Percentiles rank a stretch among this genome's conserved stretches.
Evolutionary conservation across 2,888 invertebrate species (phyloP).

Genomic region (Melinopterus prodromus): DNA sequence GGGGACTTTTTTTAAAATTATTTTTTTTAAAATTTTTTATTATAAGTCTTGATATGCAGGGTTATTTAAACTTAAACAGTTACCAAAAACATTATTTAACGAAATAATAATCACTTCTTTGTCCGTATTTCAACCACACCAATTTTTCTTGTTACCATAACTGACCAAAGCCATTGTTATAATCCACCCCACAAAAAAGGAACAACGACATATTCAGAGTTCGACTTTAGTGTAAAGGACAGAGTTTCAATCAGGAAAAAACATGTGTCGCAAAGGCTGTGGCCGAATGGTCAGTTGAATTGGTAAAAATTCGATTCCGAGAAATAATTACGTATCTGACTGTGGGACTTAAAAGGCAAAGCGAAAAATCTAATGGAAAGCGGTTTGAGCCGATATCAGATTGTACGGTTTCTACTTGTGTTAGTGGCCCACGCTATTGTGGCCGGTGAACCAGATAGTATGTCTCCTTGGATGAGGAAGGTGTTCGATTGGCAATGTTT

Average conservation of each 20-base stretch:
- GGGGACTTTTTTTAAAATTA: too few relatives aligned
- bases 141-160: not conserved
- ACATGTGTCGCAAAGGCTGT: slow-evolving; percentile 12
- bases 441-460: not conserved
- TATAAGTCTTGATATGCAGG: too few relatives aligned
- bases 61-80: too few relatives aligned
- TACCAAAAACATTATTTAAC: too few relatives aligned
- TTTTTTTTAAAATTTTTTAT: too few relatives aligned
- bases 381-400: not conserved
- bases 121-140: not conserved
- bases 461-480: not conserved
- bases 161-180: not conserved
- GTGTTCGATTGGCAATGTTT: not conserved
- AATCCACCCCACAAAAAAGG: slow-evolving; percentile 12
- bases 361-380: slow-evolving; percentile 25
- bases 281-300: slow-evolving; percentile 18
- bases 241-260: slow-evolving; percentile 17
- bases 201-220: not conserved
- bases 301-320: slow-evolving; percentile 23
- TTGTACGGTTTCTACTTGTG: not conserved
- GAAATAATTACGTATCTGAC: slow-evolving; percentile 17
- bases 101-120: not conserved
- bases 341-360: slow-evolving; percentile 22
- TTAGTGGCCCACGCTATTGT: not conserved
- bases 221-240: not conserved